Percentiles rank a stretch among this genome's conserved stretches.
Evolutionary conservation across 2,888 invertebrate genomes (phyloP).

Genomic region (Rhaphigaster nebulosa): DNA sequence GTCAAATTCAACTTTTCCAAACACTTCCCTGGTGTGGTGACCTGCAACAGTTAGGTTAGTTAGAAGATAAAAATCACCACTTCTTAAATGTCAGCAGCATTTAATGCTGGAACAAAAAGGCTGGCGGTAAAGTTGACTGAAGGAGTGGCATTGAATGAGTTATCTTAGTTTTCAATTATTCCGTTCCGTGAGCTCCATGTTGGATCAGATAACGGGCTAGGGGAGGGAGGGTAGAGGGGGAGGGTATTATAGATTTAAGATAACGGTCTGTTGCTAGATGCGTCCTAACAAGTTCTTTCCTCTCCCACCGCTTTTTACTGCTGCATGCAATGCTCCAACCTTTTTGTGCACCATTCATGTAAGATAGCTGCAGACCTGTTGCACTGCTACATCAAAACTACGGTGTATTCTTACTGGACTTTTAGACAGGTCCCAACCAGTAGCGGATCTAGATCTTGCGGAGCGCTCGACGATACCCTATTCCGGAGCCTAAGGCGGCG

Average conservation of each 20-base stretch:
- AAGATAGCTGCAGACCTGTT: neutral
- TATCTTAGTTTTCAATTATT: slow-evolving; percentile 40
- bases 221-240: neutral
- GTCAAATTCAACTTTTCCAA: neutral
- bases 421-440: too few species aligned
- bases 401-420: too few species aligned
- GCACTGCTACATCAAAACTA: neutral
- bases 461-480: too few species aligned
- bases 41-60: neutral
- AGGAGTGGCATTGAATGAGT: slow-evolving; percentile 4
- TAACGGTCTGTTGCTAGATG: neutral
- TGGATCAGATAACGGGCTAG: neutral
- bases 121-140: neutral
- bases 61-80: neutral
- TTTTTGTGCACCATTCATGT: neutral
- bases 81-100: neutral
- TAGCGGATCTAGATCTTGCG: too few species aligned
- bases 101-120: neutral
- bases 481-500: too few species aligned
- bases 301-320: neutral
- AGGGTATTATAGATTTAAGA: neutral
- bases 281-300: slow-evolving; percentile 1
- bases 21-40: neutral
- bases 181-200: slow-evolving; percentile 38
- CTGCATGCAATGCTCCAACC: neutral